These are phyloP conservation scores for Acleris laterana DNA, from an alignment of 2,888 invertebrate genomes.

Conservation along the genomic window DNA sequence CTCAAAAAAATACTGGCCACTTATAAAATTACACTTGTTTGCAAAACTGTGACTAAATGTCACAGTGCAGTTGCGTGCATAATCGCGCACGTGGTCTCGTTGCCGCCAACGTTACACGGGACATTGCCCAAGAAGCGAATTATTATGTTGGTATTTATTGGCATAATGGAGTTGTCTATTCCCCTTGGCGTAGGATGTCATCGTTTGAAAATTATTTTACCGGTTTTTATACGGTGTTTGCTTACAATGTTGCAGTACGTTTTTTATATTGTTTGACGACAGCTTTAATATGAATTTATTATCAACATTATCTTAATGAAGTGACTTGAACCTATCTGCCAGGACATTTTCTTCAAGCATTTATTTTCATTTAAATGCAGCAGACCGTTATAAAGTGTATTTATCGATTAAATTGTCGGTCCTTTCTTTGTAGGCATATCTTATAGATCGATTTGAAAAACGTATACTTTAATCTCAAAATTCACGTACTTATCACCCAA, in stretches of 20 bases:
- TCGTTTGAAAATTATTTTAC: background rate
- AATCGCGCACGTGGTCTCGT: constrained; percentile 32
- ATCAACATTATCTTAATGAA: no score
- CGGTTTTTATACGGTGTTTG: constrained; percentile 13
- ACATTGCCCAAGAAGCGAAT: constrained; percentile 24
- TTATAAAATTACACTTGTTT: constrained; percentile 36
- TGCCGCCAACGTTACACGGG: constrained; percentile 32
- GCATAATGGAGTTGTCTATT: constrained; percentile 29
- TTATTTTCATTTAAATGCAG: no score
- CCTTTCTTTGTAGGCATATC: no score
- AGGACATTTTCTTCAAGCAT: no score
- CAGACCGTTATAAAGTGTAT: no score
- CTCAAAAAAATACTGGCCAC: constrained; percentile 9
- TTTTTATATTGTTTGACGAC: background rate
- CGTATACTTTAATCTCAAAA: no score
- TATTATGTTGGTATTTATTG: constrained; percentile 33
- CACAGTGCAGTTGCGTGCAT: constrained; percentile 43
- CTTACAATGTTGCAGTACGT: background rate
- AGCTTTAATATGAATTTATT: no score
- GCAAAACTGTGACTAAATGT: constrained; percentile 43
- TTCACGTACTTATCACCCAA: no score
- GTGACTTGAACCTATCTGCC: no score
- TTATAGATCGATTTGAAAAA: no score
- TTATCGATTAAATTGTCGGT: no score
- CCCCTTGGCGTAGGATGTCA: constrained; percentile 25